phyloP scores from a whole-genome alignment of 1,140 invertebrate species.

The Ganaspis sp. region DNA sequence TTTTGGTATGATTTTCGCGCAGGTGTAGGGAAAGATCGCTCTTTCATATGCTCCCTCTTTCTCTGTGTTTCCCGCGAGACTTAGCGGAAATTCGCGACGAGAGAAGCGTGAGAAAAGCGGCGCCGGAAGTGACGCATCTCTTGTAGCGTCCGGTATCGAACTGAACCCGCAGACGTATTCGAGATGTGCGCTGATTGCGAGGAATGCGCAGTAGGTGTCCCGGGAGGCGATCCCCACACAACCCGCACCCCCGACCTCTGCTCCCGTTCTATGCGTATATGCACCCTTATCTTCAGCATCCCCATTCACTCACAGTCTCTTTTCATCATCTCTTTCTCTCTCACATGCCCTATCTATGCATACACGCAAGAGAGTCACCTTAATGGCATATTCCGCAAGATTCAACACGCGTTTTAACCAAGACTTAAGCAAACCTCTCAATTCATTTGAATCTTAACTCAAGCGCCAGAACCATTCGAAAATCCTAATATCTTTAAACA shows the following conservation, averaged over 20 bases:
- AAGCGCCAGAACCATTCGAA: not conserved
- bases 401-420: not conserved
- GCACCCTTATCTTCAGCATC: not conserved
- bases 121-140: slow-evolving; percentile 49
- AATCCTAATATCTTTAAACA: not conserved
- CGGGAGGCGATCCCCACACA: slow-evolving; percentile 50
- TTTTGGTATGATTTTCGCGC: slow-evolving; percentile 30
- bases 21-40: slow-evolving; percentile 12
- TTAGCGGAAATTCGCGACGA: slow-evolving; percentile 1
- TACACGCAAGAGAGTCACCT: not conserved
- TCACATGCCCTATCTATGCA: not conserved
- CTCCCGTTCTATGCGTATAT: slow-evolving; percentile 6
- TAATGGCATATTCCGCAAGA: not conserved
- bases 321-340: not conserved
- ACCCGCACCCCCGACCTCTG: not conserved
- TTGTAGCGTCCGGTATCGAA: slow-evolving; percentile 54
- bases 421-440: not conserved
- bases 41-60: slow-evolving; percentile 32
- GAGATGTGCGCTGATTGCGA: slow-evolving; percentile 56
- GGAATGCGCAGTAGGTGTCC: slow-evolving; percentile 57
- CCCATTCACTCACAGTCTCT: slow-evolving; percentile 1
- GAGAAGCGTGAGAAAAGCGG: slow-evolving; percentile 35
- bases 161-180: slow-evolving; percentile 54
- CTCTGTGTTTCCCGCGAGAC: slow-evolving; percentile 12
- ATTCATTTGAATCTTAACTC: not conserved